Evolutionary conservation across 2,888 invertebrate species (phyloP), one percentile per base, ranked within the genome.

Genomic region (Thysanoteuthis rhombus): DNA sequence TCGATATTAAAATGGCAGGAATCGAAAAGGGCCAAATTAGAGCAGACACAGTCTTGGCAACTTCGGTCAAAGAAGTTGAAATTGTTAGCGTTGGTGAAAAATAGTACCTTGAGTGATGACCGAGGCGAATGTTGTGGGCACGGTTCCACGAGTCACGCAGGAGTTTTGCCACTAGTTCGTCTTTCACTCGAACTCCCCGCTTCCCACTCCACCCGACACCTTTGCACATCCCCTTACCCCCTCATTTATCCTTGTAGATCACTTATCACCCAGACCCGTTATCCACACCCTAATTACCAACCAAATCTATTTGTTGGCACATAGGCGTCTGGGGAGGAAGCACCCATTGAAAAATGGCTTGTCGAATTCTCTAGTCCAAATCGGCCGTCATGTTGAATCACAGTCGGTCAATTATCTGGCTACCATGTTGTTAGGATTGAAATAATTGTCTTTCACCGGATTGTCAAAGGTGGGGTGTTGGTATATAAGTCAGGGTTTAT

Each of bases 61-160:
- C 75, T 75, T 75, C 36, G 75, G 75, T 75, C 75, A 75, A 75
- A 75, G 75, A 75, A 75, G 75, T 75, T 75, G 75, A 75, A 75
- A 75, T 75, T 75, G 75, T 75, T 75, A 75, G 75, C 36, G 75
- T 75, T 75, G n/a, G 75, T 75, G 75, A 75, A 75, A 75, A 75
- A 75, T 75, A n/a, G n/a, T n/a, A 75, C 75, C 75, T 75, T 75
- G n/a, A 75, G 75, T 36, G n/a, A 75, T 75, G n/a, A n/a, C n/a
- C n/a, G n/a, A 75, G 75, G 75, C n/a, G 75, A 75, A 75, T 75
- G n/a, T 75, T 75, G 75, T 75, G 75, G 75, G 75, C 75, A 75
- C 36, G 75, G 12, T 75, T 75, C 36, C 75, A 75, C 75, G 36
- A 16, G n/a, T 75, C 25, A n/a, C 10, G 75, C 75, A 75, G 75